Percentiles rank a stretch among this genome's conserved stretches.
Conservation (phyloP, 2,113 vertebrate genomes). For the Bos javanicus region DNA sequence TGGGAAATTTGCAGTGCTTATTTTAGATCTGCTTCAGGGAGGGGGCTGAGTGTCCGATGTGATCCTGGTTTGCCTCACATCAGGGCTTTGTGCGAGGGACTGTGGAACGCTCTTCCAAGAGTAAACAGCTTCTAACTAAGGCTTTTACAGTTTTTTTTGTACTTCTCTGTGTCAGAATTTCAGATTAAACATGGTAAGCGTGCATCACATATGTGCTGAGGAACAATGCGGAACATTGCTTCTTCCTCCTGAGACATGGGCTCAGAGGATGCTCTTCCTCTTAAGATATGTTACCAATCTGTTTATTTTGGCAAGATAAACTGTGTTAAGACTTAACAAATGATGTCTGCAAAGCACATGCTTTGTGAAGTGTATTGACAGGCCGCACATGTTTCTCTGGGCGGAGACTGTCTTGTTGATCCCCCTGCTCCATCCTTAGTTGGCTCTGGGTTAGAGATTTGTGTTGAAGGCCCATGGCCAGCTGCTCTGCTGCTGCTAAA, state of each 20-base stretch:
- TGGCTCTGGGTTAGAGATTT: not conserved
- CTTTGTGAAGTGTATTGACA: slow-evolving; percentile 53
- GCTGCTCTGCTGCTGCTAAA: not conserved
- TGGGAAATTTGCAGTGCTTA: not conserved
- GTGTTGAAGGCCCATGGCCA: not conserved
- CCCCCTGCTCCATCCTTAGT: not conserved
- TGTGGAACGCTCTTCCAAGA: not conserved
- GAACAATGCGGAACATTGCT: not conserved
- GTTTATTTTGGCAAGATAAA: slow-evolving; percentile 69
- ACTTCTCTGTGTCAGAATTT: not conserved
- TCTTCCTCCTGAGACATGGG: not conserved
- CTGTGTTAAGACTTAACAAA: slow-evolving; percentile 66
- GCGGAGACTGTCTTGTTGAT: slow-evolving; percentile 6
- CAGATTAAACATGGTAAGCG: not conserved
- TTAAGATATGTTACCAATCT: slow-evolving; percentile 32
- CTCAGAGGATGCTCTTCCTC: slow-evolving; percentile 29
- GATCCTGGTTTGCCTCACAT: not conserved
- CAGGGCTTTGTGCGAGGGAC: not conserved
- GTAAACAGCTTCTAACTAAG: not conserved
- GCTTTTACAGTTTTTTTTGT: not conserved
- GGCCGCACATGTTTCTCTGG: slow-evolving; percentile 50
- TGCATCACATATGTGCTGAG: not conserved
- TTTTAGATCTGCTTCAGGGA: not conserved
- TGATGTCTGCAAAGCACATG: slow-evolving; percentile 52
- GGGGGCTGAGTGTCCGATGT: not conserved